Evolutionary conservation across 2,888 invertebrate genomes (phyloP).

Genomic region (Macaria liturata): DNA sequence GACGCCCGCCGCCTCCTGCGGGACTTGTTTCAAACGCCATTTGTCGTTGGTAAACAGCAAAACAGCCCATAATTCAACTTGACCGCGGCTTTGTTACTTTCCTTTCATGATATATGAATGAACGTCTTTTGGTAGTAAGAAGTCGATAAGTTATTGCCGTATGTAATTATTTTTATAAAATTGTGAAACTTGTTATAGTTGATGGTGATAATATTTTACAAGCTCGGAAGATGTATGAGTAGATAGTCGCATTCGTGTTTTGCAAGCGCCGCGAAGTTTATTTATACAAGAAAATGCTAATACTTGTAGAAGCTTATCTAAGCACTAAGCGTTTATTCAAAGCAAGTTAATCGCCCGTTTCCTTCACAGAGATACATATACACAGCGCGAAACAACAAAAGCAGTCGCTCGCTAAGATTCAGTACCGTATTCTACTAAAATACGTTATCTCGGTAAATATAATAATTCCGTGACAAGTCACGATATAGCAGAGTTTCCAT

Average conservation of each 20-base stretch:
- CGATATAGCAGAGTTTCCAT: constrained; percentile 68
- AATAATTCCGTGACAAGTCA: constrained; percentile 74
- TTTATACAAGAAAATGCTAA: constrained; percentile 6
- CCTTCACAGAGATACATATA: neutral
- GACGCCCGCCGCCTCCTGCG: constrained; percentile 57
- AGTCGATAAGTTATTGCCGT: constrained; percentile 49
- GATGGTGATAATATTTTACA: constrained; percentile 26
- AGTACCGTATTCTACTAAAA: constrained; percentile 52
- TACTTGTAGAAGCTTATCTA: constrained; percentile 2
- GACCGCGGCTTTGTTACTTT: constrained; percentile 61
- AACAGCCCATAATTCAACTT: constrained; percentile 67
- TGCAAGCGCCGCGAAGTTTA: constrained; percentile 4
- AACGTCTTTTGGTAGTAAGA: constrained; percentile 38
- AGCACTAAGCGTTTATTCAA: constrained; percentile 13
- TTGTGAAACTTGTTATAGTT: constrained; percentile 28
- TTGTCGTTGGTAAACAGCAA: constrained; percentile 67
- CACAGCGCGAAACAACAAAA: constrained; percentile 16
- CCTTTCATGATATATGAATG: constrained; percentile 56
- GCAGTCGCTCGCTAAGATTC: constrained; percentile 28
- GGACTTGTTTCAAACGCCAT: constrained; percentile 67
- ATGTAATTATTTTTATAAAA: constrained; percentile 47
- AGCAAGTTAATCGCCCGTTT: constrained; percentile 7
- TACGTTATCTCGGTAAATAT: constrained; percentile 63
- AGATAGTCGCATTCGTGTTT: constrained; percentile 14
- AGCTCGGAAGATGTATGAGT: constrained; percentile 16